Evolutionary conservation across 1,140 invertebrate genomes (phyloP).

Genomic region (Zaprionus inermis): DNA sequence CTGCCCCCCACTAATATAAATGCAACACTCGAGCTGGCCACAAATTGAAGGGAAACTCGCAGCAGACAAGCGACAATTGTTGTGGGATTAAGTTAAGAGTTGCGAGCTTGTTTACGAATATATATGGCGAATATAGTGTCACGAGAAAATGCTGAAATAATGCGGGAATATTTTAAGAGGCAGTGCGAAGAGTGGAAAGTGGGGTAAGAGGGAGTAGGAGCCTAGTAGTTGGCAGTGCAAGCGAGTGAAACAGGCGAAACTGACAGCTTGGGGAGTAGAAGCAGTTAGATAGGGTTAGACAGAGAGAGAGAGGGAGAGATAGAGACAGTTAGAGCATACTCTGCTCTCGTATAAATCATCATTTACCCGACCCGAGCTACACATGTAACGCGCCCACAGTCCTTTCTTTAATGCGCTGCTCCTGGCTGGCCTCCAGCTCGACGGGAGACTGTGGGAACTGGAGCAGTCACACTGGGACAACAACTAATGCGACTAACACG

Average conservation of each 20-base stretch:
- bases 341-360: conserved; percentile 64
- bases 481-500: conserved; percentile 20
- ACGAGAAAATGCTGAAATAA: conserved; percentile 55
- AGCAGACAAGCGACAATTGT: background rate
- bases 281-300: background rate
- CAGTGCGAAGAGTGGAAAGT: background rate
- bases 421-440: conserved; percentile 28
- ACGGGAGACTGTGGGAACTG: conserved; percentile 16
- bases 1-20: background rate
- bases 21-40: background rate
- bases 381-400: conserved; percentile 26
- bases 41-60: conserved; percentile 18
- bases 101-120: conserved; percentile 34
- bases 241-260: background rate
- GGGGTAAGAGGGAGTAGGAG: background rate
- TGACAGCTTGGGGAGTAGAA: conserved; percentile 18
- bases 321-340: background rate
- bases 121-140: conserved; percentile 3
- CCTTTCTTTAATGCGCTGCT: conserved; percentile 45
- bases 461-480: conserved; percentile 15
- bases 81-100: conserved; percentile 1
- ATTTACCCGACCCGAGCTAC: conserved; percentile 50
- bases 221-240: background rate
- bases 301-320: background rate
- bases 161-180: conserved; percentile 68